Evolutionary conservation across 2,888 invertebrate species (phyloP).

Genomic region (Pristionchus arcanus): DNA sequence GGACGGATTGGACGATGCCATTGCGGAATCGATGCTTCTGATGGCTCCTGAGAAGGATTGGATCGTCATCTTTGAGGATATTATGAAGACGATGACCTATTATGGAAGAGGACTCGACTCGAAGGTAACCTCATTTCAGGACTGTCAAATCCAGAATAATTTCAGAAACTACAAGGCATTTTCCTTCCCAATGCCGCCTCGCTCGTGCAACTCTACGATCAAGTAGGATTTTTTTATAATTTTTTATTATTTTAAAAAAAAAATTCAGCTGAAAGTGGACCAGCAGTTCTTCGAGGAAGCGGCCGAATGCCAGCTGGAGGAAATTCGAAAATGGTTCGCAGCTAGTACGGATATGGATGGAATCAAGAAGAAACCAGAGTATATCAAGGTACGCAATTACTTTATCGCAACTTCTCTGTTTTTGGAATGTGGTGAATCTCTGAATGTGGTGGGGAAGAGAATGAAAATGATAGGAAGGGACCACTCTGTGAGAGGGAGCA

Average conservation of each 20-base stretch:
- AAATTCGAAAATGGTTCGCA: not conserved
- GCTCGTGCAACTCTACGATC: not conserved
- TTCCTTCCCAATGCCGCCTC: not conserved
- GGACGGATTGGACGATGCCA: not conserved
- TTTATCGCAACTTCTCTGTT: no score
- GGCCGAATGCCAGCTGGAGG: not conserved
- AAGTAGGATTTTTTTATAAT: not conserved
- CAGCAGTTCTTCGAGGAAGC: conserved; percentile 10
- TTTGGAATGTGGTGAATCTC: no score
- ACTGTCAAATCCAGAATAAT: not conserved
- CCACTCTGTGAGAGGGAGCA: no score
- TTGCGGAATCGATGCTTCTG: not conserved
- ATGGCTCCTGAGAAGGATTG: not conserved
- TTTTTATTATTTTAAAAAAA: not conserved
- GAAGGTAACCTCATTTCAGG: not conserved
- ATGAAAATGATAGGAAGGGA: no score
- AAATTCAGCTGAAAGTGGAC: not conserved
- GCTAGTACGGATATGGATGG: not conserved
- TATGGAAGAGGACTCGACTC: not conserved
- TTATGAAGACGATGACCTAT: not conserved
- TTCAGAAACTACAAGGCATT: not conserved
- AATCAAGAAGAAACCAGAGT: not conserved
- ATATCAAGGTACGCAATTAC: not conserved
- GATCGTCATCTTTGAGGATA: not conserved
- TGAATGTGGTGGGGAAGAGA: no score